phyloP scores from a whole-genome alignment of 2,797 vertebrate genomes.

The Takifugu rubripes region DNA sequence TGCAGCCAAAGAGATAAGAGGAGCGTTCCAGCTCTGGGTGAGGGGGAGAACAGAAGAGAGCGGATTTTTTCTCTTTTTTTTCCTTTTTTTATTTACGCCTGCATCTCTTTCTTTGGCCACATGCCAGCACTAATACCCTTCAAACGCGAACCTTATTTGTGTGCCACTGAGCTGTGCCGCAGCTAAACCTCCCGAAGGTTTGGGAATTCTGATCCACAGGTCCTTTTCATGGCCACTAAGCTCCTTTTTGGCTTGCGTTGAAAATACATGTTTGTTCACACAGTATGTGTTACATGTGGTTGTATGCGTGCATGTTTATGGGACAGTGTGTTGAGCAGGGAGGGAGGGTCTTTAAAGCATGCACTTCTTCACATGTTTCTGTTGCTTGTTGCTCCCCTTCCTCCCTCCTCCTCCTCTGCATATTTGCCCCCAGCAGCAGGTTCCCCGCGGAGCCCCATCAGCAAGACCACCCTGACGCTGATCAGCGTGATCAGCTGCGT shows the following conservation, averaged over 20 bases:
- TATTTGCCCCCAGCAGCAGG: constrained; percentile 69
- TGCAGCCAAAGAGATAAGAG: constrained; percentile 49
- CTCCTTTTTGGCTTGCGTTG: constrained; percentile 20
- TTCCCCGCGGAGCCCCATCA: constrained; percentile 94
- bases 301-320: constrained; percentile 28
- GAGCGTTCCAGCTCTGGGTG: constrained; percentile 23
- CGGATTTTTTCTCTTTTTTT: constrained; percentile 18
- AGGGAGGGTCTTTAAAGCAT: constrained; percentile 5
- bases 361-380: constrained; percentile 34
- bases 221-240: constrained; percentile 44
- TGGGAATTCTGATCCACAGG: constrained; percentile 55
- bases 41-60: constrained; percentile 16
- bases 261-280: constrained; percentile 14
- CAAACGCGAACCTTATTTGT: constrained; percentile 56
- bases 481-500: constrained; percentile 95
- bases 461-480: constrained; percentile 96
- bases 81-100: constrained; percentile 31
- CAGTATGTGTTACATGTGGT: constrained; percentile 18
- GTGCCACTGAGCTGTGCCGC: constrained; percentile 43
- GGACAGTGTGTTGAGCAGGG: not conserved
- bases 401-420: constrained; percentile 5
- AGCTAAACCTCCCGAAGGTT: constrained; percentile 47
- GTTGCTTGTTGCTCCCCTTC: constrained; percentile 20
- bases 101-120: constrained; percentile 19
- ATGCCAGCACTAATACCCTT: constrained; percentile 48